Evolutionary conservation across 2,888 invertebrate genomes (phyloP).

Genomic region (Aphodius granarius): DNA sequence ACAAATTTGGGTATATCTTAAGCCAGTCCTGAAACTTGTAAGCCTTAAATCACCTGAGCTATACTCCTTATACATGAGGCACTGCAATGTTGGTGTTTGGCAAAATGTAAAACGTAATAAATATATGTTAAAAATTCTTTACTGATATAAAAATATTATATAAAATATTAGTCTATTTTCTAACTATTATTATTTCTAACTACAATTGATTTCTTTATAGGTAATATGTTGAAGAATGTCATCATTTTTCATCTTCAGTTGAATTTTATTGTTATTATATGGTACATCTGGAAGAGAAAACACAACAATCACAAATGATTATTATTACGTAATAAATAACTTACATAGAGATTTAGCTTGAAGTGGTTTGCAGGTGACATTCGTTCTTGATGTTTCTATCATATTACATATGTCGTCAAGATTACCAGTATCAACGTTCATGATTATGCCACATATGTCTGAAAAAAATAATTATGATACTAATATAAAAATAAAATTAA

Average conservation of each 20-base stretch:
- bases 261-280: conserved; percentile 12
- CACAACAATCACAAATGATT: background rate
- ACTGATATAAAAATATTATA: too few relatives aligned
- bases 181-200: background rate
- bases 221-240: background rate
- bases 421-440: conserved; percentile 23
- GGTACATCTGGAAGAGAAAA: conserved; percentile 11
- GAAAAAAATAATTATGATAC: conserved; percentile 10
- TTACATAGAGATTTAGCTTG: background rate
- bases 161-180: too few relatives aligned
- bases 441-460: conserved; percentile 33
- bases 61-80: background rate
- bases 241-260: conserved; percentile 1
- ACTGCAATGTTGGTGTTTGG: too few relatives aligned
- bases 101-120: too few relatives aligned
- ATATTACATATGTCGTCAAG: background rate
- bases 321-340: too few relatives aligned
- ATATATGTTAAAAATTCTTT: background rate
- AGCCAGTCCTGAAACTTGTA: background rate
- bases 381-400: background rate
- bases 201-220: background rate
- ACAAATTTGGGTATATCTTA: background rate
- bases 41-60: background rate
- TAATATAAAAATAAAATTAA: background rate
- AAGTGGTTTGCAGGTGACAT: background rate